Conservation (phyloP, 2,888 invertebrate species). For the Zaprionus bogoriensis region DNA sequence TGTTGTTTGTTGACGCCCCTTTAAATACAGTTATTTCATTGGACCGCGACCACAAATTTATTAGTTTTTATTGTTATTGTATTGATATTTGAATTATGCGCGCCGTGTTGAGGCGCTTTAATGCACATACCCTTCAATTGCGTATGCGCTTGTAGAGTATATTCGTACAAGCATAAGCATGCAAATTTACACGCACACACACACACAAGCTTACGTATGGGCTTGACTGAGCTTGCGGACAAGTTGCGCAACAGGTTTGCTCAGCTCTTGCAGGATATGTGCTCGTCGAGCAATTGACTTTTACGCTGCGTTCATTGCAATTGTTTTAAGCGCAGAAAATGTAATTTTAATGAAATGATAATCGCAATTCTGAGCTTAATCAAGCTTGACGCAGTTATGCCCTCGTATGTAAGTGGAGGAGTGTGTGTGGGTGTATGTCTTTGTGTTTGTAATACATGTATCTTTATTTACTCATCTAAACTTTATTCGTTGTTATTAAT, state of each 20-base stretch:
- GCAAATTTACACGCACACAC: neutral
- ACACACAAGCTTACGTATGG: neutral
- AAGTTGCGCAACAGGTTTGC: neutral
- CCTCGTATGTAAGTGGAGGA: neutral
- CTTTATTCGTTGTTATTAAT: neutral
- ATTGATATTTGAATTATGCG: conserved; percentile 69
- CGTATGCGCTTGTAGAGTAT: too few species aligned
- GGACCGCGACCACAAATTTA: conserved; percentile 81
- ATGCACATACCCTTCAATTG: neutral
- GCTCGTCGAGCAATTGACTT: neutral
- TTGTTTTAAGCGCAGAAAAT: neutral
- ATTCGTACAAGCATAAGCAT: neutral
- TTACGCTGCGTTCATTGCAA: neutral
- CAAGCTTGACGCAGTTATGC: neutral
- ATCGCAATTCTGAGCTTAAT: neutral
- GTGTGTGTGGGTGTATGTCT: neutral
- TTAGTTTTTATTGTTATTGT: conserved; percentile 72
- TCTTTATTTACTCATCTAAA: neutral
- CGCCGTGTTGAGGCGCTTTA: conserved; percentile 11
- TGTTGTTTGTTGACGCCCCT: conserved; percentile 83
- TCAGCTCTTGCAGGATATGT: neutral
- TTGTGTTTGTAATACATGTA: neutral
- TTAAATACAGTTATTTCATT: conserved; percentile 84
- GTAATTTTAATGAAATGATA: neutral
- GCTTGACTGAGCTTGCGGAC: neutral